Evolutionary conservation across 1,140 invertebrate genomes (phyloP).

Genomic region (Hermatobates lingyangjiaoensis): DNA sequence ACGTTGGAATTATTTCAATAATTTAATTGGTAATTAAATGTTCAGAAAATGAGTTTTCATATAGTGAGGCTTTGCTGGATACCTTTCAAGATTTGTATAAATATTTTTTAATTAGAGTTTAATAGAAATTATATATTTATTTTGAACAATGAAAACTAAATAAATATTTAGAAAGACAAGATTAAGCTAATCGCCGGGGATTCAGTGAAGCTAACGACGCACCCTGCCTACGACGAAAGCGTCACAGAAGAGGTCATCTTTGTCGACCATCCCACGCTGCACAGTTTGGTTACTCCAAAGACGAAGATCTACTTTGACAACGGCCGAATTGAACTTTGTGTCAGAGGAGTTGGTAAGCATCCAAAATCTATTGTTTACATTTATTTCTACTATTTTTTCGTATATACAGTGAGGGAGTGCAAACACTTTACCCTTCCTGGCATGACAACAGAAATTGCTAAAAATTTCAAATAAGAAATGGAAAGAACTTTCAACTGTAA

Average conservation of each 20-base stretch:
- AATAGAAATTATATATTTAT: neutral
- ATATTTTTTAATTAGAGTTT: neutral
- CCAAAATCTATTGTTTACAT: too few relatives aligned
- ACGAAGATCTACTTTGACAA: constrained; percentile 56
- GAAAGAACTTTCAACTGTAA: too few relatives aligned
- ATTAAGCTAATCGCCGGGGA: constrained; percentile 44
- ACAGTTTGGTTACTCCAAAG: constrained; percentile 45
- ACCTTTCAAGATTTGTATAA: neutral
- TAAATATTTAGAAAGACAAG: constrained; percentile 11
- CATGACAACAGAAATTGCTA: too few relatives aligned
- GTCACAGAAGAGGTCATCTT: constrained; percentile 47
- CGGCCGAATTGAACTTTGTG: constrained; percentile 53
- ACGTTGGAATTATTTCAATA: neutral
- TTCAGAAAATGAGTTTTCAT: neutral
- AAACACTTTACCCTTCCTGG: too few relatives aligned
- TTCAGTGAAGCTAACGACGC: constrained; percentile 48
- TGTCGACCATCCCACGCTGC: constrained; percentile 64
- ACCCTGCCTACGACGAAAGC: constrained; percentile 46
- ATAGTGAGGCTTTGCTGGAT: neutral
- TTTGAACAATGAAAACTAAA: too few relatives aligned
- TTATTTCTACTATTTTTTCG: too few relatives aligned
- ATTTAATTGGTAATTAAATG: neutral
- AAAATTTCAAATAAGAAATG: too few relatives aligned
- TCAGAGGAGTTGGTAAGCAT: constrained; percentile 30
- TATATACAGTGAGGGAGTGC: too few relatives aligned